phyloP scores from a whole-genome alignment of 2,113 vertebrate species.

The Sebastes fasciatus region DNA sequence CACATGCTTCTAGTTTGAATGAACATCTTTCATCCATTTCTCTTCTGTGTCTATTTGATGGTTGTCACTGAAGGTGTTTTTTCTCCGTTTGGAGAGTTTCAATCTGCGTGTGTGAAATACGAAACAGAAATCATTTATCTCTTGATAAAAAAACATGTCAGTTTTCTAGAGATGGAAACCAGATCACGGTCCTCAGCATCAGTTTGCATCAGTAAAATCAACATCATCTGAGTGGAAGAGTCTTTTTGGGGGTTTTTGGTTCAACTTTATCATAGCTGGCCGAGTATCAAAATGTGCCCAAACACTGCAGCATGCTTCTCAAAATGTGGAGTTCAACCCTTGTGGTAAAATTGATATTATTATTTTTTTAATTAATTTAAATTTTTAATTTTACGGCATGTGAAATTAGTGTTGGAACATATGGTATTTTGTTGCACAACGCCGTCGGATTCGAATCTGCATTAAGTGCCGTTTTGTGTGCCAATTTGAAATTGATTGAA shows the following conservation, averaged over 20 bases:
- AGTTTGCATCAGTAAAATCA: not conserved
- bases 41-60: not conserved
- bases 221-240: not conserved
- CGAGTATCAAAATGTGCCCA: too few relatives aligned
- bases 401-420: too few relatives aligned
- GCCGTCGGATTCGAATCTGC: too few relatives aligned
- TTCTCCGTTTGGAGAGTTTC: not conserved
- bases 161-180: conserved; percentile 4
- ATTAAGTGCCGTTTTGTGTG: too few relatives aligned
- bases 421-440: too few relatives aligned
- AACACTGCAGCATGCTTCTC: too few relatives aligned
- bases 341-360: too few relatives aligned
- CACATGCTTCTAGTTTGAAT: conserved; percentile 13
- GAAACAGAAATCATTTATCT: not conserved
- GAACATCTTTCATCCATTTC: conserved; percentile 9
- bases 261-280: too few relatives aligned
- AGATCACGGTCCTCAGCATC: not conserved
- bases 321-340: too few relatives aligned
- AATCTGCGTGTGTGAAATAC: conserved; percentile 17
- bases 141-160: not conserved
- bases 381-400: too few relatives aligned
- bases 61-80: not conserved
- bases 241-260: not conserved
- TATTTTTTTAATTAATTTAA: too few relatives aligned
- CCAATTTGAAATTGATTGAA: too few relatives aligned